Evolutionary conservation across 2,113 vertebrate species (phyloP).

Genomic region (Ciconia stormi): DNA sequence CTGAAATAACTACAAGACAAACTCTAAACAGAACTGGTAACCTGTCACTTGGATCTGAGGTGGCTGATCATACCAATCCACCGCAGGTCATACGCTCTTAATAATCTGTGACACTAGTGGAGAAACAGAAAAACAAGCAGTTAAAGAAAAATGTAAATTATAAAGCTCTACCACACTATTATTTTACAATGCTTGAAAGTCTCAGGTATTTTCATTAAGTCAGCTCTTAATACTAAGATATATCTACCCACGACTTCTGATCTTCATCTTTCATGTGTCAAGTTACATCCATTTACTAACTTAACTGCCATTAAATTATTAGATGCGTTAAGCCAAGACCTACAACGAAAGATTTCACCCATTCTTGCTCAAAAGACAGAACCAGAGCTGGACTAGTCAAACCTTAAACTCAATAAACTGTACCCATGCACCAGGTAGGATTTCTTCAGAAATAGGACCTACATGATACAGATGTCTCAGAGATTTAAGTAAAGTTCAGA

Average conservation of each 20-base stretch:
- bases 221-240: not conserved
- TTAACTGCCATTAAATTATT: not conserved
- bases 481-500: not conserved
- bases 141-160: not conserved
- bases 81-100: not conserved
- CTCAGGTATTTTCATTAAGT: not conserved
- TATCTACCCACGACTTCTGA: not conserved
- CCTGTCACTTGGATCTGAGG: rapidly evolving
- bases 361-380: not conserved
- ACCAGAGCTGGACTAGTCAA: not conserved
- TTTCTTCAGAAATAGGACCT: not conserved
- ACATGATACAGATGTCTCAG: not conserved
- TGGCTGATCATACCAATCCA: not conserved
- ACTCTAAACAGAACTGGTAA: not conserved
- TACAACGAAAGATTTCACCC: not conserved
- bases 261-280: not conserved
- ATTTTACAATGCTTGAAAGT: not conserved
- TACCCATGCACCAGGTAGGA: not conserved
- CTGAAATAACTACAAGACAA: not conserved
- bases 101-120: not conserved
- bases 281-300: not conserved
- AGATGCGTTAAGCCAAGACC: not conserved
- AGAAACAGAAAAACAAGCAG: not conserved
- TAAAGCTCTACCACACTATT: not conserved
- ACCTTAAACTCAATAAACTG: not conserved